These are phyloP conservation scores for Luehdorfia chinensis DNA, from an alignment of 1,140 invertebrate species.

Conservation along the genomic window DNA sequence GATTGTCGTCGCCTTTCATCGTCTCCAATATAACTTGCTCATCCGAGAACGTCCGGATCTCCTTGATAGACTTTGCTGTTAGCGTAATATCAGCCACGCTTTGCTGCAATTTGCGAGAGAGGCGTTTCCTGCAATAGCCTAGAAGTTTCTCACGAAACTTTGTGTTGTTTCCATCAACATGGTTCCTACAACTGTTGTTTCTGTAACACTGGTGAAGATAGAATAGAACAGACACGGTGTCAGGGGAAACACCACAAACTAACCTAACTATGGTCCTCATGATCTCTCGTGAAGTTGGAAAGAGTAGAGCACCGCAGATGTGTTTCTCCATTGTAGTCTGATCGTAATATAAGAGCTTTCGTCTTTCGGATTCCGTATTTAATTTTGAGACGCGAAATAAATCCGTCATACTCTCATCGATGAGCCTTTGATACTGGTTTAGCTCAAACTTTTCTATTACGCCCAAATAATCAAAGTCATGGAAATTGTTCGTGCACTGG, in stretches of 20 bases:
- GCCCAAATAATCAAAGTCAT: conserved; percentile 56
- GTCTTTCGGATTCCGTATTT: conserved; percentile 29
- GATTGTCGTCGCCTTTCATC: conserved; percentile 50
- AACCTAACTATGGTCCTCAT: conserved; percentile 55
- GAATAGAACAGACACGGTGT: conserved; percentile 56
- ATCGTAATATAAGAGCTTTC: conserved; percentile 52
- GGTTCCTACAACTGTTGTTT: conserved; percentile 44
- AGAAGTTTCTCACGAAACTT: conserved; percentile 59
- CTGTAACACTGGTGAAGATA: conserved; percentile 65
- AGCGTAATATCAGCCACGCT: conserved; percentile 54
- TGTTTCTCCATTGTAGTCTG: conserved; percentile 60
- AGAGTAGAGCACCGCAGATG: conserved; percentile 47
- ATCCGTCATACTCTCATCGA: conserved; percentile 49
- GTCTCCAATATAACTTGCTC: conserved; percentile 59
- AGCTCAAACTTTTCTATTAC: conserved; percentile 57
- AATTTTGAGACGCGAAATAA: conserved; percentile 42
- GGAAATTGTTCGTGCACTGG: conserved; percentile 38
- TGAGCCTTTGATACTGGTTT: conserved; percentile 52
- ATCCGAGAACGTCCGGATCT: conserved; percentile 50
- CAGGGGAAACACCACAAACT: conserved; percentile 50
- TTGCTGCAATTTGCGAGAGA: conserved; percentile 43
- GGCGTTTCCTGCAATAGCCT: conserved; percentile 53
- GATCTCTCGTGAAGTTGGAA: conserved; percentile 54
- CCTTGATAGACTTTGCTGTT: conserved; percentile 42
- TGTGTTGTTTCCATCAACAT: conserved; percentile 56